Conservation (phyloP, 2,888 invertebrate species). For the Pimpla rufipes region DNA sequence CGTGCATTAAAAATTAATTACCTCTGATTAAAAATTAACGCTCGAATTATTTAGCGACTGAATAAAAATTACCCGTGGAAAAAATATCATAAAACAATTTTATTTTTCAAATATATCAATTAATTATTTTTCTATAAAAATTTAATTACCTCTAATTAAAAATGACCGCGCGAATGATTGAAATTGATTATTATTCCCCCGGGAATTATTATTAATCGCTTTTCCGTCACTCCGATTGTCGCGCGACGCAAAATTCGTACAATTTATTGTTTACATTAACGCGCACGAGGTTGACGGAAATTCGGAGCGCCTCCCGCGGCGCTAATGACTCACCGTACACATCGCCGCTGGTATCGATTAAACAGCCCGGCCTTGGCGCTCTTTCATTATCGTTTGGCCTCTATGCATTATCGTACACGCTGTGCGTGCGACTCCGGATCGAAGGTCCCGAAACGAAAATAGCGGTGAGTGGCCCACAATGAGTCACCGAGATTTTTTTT, state of each 20-base stretch:
- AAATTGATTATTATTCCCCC: not conserved
- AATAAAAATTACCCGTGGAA: too few relatives aligned
- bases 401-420: conserved; percentile 18
- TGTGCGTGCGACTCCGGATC: conserved; percentile 2
- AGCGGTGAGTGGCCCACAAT: not conserved
- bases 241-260: conserved; percentile 5
- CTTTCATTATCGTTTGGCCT: conserved; percentile 38
- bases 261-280: conserved; percentile 1
- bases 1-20: too few relatives aligned
- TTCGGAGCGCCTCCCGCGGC: conserved; percentile 16
- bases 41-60: too few relatives aligned
- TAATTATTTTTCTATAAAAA: too few relatives aligned
- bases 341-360: conserved; percentile 57
- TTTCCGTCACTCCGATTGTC: not conserved
- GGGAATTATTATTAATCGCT: not conserved
- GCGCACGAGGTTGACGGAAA: not conserved
- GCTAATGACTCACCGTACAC: conserved; percentile 27
- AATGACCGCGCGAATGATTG: not conserved
- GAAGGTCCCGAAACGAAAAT: conserved; percentile 26
- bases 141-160: too few relatives aligned
- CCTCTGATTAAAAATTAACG: too few relatives aligned
- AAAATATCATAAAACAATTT: too few relatives aligned
- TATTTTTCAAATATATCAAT: too few relatives aligned
- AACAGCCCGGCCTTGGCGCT: conserved; percentile 48
- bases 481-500: not conserved